Evolutionary conservation across 2,113 vertebrate genomes (phyloP).

Genomic region (Pycnonotus jocosus): DNA sequence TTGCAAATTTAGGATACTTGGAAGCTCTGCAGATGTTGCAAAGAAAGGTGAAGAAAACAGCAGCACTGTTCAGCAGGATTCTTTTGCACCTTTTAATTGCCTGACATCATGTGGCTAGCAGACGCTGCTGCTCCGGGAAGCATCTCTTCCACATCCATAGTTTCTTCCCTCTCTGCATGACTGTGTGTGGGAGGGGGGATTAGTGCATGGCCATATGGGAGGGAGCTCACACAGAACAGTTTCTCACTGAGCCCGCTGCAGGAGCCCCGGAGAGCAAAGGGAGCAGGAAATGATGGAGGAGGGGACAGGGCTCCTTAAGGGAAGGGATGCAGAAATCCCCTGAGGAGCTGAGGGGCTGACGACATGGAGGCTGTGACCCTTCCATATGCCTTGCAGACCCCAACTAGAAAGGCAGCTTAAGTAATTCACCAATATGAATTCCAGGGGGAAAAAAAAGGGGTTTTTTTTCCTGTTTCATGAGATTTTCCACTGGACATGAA

Average conservation of each 20-base stretch:
- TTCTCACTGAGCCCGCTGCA: neutral
- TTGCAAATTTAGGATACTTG: neutral
- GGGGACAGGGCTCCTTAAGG: neutral
- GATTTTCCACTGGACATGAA: neutral
- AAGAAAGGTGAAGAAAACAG: neutral
- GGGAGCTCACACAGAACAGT: neutral
- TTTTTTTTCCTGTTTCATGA: neutral
- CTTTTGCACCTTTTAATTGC: slow-evolving; percentile 1
- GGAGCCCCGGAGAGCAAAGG: neutral
- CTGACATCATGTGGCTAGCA: neutral
- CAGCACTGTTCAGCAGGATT: neutral
- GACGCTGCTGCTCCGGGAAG: neutral
- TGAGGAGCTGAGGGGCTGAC: neutral
- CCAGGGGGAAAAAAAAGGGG: neutral
- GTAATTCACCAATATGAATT: neutral
- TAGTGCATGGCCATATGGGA: neutral
- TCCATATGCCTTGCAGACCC: neutral
- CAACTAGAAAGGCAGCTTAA: neutral
- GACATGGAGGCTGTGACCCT: neutral
- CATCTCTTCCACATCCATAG: neutral
- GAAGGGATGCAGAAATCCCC: slow-evolving; percentile 5
- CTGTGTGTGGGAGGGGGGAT: neutral
- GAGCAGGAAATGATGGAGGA: slow-evolving; percentile 22
- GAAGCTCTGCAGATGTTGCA: neutral
- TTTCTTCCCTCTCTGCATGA: neutral